These are phyloP conservation scores for Thrips palmi DNA, from an alignment of 1,140 invertebrate genomes.

Conservation along the genomic window DNA sequence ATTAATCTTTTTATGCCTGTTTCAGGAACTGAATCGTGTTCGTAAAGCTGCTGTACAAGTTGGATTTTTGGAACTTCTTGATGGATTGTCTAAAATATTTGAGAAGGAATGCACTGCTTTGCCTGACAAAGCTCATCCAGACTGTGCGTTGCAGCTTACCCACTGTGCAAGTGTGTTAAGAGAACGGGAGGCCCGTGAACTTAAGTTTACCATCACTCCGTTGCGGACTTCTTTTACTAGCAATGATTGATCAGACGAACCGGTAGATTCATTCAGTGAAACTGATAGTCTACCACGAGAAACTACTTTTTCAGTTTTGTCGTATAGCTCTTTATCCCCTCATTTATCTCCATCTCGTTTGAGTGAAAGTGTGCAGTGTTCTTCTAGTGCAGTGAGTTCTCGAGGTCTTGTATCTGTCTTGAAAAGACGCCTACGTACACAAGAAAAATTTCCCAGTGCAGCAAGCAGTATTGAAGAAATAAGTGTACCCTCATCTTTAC, in stretches of 20 bases:
- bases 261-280: not conserved
- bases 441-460: no score
- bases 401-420: no score
- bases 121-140: slow-evolving; percentile 57
- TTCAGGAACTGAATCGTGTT: slow-evolving; percentile 75
- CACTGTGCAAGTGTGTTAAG: slow-evolving; percentile 62
- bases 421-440: no score
- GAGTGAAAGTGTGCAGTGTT: no score
- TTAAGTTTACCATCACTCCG: slow-evolving; percentile 41
- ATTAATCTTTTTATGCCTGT: slow-evolving; percentile 15
- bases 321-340: no score
- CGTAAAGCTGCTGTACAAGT: slow-evolving; percentile 73
- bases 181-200: slow-evolving; percentile 37
- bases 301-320: no score
- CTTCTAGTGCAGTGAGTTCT: no score
- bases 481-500: no score
- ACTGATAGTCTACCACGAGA: not conserved
- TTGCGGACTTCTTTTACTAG: slow-evolving; percentile 37
- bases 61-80: slow-evolving; percentile 65
- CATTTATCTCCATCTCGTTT: no score
- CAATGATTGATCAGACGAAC: not conserved
- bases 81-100: slow-evolving; percentile 57
- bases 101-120: slow-evolving; percentile 76
- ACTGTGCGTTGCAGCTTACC: slow-evolving; percentile 74
- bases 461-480: no score